Evolutionary conservation across 2,888 invertebrate genomes (phyloP), one percentile per base, ranked within the genome.

Genomic region (Thymelicus sylvestris): DNA sequence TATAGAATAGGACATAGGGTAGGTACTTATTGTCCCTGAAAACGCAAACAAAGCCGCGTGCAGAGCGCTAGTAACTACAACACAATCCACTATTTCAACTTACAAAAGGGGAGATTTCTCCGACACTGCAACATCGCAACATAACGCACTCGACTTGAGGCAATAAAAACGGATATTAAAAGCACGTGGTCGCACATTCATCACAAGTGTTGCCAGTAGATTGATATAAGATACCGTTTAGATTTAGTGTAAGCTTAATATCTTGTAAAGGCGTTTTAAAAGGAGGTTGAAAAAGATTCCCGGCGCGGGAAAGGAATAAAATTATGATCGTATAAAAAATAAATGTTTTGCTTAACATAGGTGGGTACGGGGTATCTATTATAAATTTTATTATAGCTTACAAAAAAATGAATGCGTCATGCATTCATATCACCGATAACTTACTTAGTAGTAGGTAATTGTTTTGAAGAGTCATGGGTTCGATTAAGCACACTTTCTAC

Each of bases 121-220:
- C 57, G 48, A 39, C 62, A 47, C 10, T 57, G 12, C 64, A 31
- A 39, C 64, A 24, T 57, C 57, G 67, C 44, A 72, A 70, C 72
- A 66, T 67, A 71, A 69, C 68, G 71, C 48, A 63, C 57, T 55
- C 57, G 38, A 57, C 6, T 57, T 31, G 57, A 38, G 74, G 81
- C 83, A 83, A 83, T 83, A 84, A 84, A 83, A 83, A 81, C 76
- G 74, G 79, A 83, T 82, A 83, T 83, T 83, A 83, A 82, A 81
- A 81, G 76, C 78, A 74, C 73, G 74, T 70, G 77, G 78, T 75
- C 73, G 73, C 76, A 78, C 84, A 86, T 87, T 87, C 82, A 83
- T 86, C 86, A 86, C 87, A 87, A 86, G 74, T 86, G 86, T 83
- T 86, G 80, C 86, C 85, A 79, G 73, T 76, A 82, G 81, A 85